phyloP scores from a whole-genome alignment of 2,797 vertebrate genomes.

The Sebastes hubbsi region DNA sequence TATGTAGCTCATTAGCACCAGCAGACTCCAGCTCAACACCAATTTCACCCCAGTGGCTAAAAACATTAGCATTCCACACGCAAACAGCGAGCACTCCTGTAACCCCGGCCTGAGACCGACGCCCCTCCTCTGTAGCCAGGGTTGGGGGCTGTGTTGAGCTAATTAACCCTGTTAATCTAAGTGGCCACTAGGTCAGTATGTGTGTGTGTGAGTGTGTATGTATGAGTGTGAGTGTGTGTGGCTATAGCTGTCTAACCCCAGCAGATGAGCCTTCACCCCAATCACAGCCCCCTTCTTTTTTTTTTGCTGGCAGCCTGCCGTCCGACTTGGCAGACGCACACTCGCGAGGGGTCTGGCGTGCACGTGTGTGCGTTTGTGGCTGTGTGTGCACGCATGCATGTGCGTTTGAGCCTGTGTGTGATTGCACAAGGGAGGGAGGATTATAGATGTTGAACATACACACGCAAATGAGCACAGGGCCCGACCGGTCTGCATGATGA shows the following conservation, averaged over 20 bases:
- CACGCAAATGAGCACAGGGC: conserved; percentile 80
- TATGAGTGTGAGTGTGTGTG: conserved; percentile 39
- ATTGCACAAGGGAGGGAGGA: conserved; percentile 77
- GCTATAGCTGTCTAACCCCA: conserved; percentile 69
- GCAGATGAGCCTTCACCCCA: conserved; percentile 81
- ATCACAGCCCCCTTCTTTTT: conserved; percentile 73
- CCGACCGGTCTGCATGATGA: conserved; percentile 67
- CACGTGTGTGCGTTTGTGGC: conserved; percentile 47
- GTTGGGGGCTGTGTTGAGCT: conserved; percentile 61
- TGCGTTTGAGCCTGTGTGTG: conserved; percentile 52
- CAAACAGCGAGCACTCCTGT: conserved; percentile 21
- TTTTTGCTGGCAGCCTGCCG: conserved; percentile 84
- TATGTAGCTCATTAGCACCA: conserved; percentile 46
- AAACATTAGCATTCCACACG: conserved; percentile 43
- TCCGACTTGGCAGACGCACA: conserved; percentile 82
- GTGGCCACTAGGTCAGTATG: conserved; percentile 51
- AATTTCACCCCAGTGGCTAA: conserved; percentile 40
- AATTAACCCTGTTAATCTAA: conserved; percentile 78
- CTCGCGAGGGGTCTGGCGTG: conserved; percentile 77
- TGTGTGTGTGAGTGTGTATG: conserved; percentile 17
- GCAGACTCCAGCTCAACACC: conserved; percentile 13
- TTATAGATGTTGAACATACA: conserved; percentile 81
- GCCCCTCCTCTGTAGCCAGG: conserved; percentile 43
- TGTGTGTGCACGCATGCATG: conserved; percentile 4
- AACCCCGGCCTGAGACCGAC: conserved; percentile 44